Evolutionary conservation across 2,113 vertebrate species (phyloP).

Genomic region (Argyrosomus japonicus): DNA sequence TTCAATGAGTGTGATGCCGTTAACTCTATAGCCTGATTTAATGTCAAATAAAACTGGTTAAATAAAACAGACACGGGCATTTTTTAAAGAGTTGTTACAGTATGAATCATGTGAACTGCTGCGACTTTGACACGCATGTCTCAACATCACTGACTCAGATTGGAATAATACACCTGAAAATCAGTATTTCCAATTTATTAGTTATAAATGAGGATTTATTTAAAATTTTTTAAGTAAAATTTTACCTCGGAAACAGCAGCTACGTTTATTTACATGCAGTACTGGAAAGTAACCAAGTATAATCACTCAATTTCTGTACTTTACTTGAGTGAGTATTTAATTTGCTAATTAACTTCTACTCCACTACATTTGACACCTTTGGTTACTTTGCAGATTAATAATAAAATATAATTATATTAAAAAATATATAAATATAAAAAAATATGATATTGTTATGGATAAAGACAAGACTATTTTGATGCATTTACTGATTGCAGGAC

Average conservation of each 20-base stretch:
- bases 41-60: constrained; percentile 78
- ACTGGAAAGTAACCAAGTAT: neutral
- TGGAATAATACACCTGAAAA: neutral
- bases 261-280: neutral
- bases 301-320: no score
- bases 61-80: constrained; percentile 1
- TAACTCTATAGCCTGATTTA: constrained; percentile 76
- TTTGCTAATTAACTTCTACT: neutral
- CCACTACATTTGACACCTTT: neutral
- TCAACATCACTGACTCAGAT: neutral
- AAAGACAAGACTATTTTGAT: neutral
- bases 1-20: constrained; percentile 74
- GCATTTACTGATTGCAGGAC: no score
- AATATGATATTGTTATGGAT: neutral
- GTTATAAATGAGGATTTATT: neutral
- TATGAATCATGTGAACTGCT: neutral
- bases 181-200: neutral
- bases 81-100: neutral
- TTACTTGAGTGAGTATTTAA: no score
- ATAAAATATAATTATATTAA: neutral
- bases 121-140: neutral
- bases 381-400: neutral
- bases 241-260: neutral
- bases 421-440: neutral
- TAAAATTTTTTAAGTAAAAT: neutral